Evolutionary conservation across 2,797 vertebrate genomes (phyloP).

Genomic region (Esox masquinongy): DNA sequence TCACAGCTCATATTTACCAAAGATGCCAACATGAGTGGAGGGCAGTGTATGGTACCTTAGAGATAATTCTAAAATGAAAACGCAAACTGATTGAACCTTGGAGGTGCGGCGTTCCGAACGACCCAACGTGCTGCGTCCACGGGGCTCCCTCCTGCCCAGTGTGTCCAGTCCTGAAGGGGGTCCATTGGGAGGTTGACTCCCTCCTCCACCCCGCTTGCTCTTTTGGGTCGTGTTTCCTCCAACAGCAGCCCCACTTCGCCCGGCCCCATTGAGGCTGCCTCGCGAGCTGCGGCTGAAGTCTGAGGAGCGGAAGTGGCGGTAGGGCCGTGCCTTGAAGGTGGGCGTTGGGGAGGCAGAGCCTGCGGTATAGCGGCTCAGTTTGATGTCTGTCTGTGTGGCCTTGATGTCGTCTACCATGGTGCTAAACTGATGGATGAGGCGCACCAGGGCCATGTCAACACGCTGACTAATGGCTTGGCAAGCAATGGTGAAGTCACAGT

Average conservation of each 20-base stretch:
- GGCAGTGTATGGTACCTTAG: no score
- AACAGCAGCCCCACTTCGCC: slow-evolving; percentile 71
- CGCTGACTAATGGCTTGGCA: slow-evolving; percentile 98
- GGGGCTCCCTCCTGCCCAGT: slow-evolving; percentile 81
- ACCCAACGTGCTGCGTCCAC: slow-evolving; percentile 87
- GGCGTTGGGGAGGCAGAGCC: slow-evolving; percentile 95
- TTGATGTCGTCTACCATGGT: slow-evolving; percentile 99
- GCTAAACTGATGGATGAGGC: slow-evolving; percentile 98
- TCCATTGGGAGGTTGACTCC: slow-evolving; percentile 50
- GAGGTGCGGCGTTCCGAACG: slow-evolving; percentile 93
- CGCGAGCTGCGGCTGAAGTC: slow-evolving; percentile 96
- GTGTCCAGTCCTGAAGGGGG: slow-evolving; percentile 73
- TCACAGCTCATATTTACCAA: no score
- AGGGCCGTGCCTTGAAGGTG: slow-evolving; percentile 92
- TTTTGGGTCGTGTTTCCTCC: slow-evolving; percentile 69
- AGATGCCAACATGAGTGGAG: no score
- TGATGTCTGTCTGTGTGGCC: slow-evolving; percentile 97
- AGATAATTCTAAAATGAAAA: background rate
- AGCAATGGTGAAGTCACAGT: slow-evolving; percentile 95
- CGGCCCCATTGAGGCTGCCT: slow-evolving; percentile 89
- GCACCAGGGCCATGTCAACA: slow-evolving; percentile 96
- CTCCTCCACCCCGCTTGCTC: slow-evolving; percentile 72
- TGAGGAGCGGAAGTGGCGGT: slow-evolving; percentile 90
- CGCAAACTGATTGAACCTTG: slow-evolving; percentile 67
- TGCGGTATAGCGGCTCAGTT: slow-evolving; percentile 95